Conservation (phyloP, 2,797 vertebrate genomes). For the Loriculus beryllinus region DNA sequence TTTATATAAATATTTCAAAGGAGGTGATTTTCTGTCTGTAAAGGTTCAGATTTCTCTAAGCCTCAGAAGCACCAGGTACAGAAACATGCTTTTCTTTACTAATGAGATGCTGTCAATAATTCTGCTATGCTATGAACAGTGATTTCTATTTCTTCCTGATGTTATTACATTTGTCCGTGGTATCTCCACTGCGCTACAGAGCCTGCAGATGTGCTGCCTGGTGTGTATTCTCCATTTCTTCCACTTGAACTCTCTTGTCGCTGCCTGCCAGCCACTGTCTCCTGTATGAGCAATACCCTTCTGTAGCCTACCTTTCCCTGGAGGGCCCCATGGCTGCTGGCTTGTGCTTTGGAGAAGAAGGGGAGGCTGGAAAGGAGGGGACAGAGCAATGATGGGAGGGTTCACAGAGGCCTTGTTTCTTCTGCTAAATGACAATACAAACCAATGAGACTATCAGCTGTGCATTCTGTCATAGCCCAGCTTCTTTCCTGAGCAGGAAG, state of each 20-base stretch:
- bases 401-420: background rate
- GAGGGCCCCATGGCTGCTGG: background rate
- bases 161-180: background rate
- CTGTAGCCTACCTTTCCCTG: background rate
- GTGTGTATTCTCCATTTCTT: background rate
- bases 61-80: fast-evolving
- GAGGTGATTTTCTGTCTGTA: background rate
- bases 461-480: background rate
- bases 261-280: background rate
- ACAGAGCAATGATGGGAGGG: fast-evolving
- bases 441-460: fast-evolving
- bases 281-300: fast-evolving
- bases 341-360: background rate
- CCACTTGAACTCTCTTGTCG: background rate
- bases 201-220: background rate
- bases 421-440: background rate
- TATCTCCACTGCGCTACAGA: background rate
- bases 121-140: background rate
- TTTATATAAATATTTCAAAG: background rate
- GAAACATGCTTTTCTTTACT: background rate
- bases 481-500: background rate
- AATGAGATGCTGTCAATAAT: fast-evolving
- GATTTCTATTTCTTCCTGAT: background rate
- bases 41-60: background rate
- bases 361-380: background rate